Percentiles rank a stretch among this genome's conserved stretches.
Evolutionary conservation across 2,797 vertebrate genomes (phyloP).

Genomic region (Argentina silus): DNA sequence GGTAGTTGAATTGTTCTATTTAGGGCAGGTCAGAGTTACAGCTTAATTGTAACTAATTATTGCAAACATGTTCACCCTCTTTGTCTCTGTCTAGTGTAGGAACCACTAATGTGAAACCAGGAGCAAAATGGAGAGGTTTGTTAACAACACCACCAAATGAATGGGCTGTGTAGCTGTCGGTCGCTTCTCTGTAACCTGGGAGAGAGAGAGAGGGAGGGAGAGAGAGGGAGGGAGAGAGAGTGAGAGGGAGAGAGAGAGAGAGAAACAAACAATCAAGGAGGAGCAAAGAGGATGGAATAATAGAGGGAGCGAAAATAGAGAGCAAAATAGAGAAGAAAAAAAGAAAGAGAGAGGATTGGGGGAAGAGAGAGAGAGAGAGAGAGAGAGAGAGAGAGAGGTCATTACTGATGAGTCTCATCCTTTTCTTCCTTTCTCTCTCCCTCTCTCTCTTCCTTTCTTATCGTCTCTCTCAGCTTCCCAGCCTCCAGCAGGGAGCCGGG

Average conservation of each 20-base stretch:
- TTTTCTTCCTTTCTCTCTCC: too few relatives aligned
- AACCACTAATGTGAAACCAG: too few relatives aligned
- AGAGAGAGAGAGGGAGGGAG: background rate
- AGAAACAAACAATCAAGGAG: background rate
- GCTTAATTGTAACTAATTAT: too few relatives aligned
- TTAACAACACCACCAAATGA: too few relatives aligned
- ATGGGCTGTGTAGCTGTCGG: background rate
- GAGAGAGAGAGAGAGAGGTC: background rate
- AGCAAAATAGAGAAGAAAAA: background rate
- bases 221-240: background rate
- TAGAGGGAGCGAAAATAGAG: background rate
- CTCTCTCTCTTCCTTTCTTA: too few relatives aligned
- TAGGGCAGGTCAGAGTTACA: too few relatives aligned
- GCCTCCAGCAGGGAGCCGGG: background rate
- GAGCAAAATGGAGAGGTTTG: too few relatives aligned
- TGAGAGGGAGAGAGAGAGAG: background rate
- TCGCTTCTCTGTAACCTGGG: conserved; percentile 25
- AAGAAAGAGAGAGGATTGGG: background rate
- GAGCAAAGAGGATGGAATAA: background rate
- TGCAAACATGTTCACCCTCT: too few relatives aligned
- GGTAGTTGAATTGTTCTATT: too few relatives aligned
- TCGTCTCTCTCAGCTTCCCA: too few relatives aligned
- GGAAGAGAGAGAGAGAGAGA: background rate
- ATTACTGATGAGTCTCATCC: too few relatives aligned
- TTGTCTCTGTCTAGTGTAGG: too few relatives aligned